Conservation (phyloP, 1,140 invertebrate genomes). For the Elymnias hypermnestra region DNA sequence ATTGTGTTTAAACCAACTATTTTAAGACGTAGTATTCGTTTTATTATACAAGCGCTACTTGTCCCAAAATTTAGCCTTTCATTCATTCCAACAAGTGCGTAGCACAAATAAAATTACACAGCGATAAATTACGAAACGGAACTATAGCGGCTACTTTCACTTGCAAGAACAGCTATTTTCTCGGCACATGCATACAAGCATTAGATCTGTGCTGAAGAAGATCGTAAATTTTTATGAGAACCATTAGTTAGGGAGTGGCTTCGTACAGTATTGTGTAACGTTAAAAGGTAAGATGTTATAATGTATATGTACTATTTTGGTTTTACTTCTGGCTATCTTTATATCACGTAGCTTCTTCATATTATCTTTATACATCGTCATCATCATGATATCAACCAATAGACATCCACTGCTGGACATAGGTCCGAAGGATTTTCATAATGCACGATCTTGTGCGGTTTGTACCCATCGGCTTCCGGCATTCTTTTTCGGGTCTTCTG, state of each 20-base stretch:
- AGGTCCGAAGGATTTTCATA: too few species aligned
- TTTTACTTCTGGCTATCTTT: neutral
- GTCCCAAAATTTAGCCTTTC: neutral
- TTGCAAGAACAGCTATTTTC: constrained; percentile 58
- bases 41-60: neutral
- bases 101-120: constrained; percentile 30
- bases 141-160: constrained; percentile 64
- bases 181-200: constrained; percentile 32
- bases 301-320: neutral
- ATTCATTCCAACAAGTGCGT: constrained; percentile 18
- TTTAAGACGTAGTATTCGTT: too few species aligned
- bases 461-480: too few species aligned
- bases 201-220: constrained; percentile 36
- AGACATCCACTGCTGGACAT: too few species aligned
- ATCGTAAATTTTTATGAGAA: constrained; percentile 50
- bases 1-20: too few species aligned
- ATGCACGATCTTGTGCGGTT: too few species aligned
- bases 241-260: constrained; percentile 19
- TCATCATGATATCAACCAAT: too few species aligned
- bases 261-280: constrained; percentile 21
- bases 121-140: constrained; percentile 46
- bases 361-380: too few species aligned
- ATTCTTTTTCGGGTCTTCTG: too few species aligned
- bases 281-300: constrained; percentile 1
- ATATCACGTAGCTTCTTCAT: neutral